Percentiles rank a stretch among this genome's conserved stretches.
Evolutionary conservation across 1,140 invertebrate genomes (phyloP).

Genomic region (Drosophila quadrilineata): DNA sequence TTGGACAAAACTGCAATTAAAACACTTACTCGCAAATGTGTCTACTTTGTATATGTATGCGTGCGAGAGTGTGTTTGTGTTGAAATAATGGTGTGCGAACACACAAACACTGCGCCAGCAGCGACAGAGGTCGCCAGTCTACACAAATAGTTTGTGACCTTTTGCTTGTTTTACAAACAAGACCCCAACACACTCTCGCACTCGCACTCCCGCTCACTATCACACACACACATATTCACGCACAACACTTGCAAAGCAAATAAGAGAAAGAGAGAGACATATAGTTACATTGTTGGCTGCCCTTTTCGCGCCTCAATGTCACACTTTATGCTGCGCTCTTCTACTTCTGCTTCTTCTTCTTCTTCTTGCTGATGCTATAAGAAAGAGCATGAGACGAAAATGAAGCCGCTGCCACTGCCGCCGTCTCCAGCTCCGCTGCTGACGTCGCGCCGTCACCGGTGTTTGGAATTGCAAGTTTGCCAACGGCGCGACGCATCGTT

Average conservation of each 20-base stretch:
- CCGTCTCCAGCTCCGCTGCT: not conserved
- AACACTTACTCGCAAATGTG: constrained; percentile 64
- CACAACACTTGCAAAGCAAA: too few species aligned
- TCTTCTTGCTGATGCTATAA: constrained; percentile 8
- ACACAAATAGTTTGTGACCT: constrained; percentile 78
- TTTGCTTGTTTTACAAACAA: constrained; percentile 76
- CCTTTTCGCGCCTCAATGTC: constrained; percentile 46
- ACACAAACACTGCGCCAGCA: constrained; percentile 54
- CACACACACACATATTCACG: not conserved
- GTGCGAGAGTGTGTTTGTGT: constrained; percentile 29
- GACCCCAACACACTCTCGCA: constrained; percentile 33
- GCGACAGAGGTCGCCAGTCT: constrained; percentile 61
- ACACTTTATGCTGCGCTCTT: not conserved
- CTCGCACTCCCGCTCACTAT: not conserved
- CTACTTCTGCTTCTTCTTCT: not conserved
- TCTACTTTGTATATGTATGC: constrained; percentile 34
- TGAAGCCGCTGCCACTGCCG: constrained; percentile 4
- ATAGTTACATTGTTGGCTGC: too few species aligned
- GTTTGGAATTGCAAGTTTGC: constrained; percentile 74
- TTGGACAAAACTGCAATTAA: constrained; percentile 74
- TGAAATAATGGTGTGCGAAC: constrained; percentile 52
- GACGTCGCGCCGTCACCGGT: constrained; percentile 42
- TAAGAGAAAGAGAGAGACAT: too few species aligned
- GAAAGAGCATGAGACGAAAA: constrained; percentile 28
- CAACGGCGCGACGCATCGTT: constrained; percentile 60